A percentile compares a stretch with the other conserved stretches of the same genome.
Evolutionary conservation across 1,140 invertebrate species (phyloP).

Genomic region (Plodia interpunctella): DNA sequence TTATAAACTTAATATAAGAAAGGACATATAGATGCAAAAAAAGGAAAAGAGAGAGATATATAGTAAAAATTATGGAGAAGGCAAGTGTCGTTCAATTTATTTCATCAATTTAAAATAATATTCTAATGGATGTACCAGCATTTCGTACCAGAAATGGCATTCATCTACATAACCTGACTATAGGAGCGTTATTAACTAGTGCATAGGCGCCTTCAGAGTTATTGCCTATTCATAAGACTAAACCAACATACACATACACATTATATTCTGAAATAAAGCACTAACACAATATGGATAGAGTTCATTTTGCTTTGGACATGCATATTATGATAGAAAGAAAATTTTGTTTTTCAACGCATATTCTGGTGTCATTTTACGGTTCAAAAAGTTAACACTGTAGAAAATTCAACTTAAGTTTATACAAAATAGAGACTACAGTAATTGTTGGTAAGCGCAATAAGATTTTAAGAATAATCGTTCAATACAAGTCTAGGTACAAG

Average conservation of each 20-base stretch:
- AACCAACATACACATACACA: neutral
- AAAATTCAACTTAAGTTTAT: neutral
- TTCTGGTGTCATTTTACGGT: neutral
- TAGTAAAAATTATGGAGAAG: too few species aligned
- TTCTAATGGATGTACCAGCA: neutral
- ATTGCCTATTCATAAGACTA: conserved; percentile 6
- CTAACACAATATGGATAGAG: neutral
- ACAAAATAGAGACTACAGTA: neutral
- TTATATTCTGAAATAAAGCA: neutral
- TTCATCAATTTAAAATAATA: neutral
- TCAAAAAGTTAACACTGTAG: neutral
- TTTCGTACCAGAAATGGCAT: neutral
- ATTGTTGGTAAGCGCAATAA: neutral
- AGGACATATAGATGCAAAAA: too few species aligned
- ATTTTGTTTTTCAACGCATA: neutral
- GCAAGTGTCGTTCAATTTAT: neutral
- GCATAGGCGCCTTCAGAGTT: conserved; percentile 3
- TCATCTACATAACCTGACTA: conserved; percentile 3
- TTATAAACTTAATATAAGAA: too few species aligned
- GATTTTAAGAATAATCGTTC: conserved; percentile 1
- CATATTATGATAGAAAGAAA: neutral
- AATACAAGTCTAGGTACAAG: conserved; percentile 1
- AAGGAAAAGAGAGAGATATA: too few species aligned
- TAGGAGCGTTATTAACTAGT: neutral
- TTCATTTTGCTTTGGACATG: neutral